Evolutionary conservation across 92 coral and sea anemone genomes (phyloP), one percentile per base, ranked within the genome.

Genomic region (Epizoanthus scotinus): DNA sequence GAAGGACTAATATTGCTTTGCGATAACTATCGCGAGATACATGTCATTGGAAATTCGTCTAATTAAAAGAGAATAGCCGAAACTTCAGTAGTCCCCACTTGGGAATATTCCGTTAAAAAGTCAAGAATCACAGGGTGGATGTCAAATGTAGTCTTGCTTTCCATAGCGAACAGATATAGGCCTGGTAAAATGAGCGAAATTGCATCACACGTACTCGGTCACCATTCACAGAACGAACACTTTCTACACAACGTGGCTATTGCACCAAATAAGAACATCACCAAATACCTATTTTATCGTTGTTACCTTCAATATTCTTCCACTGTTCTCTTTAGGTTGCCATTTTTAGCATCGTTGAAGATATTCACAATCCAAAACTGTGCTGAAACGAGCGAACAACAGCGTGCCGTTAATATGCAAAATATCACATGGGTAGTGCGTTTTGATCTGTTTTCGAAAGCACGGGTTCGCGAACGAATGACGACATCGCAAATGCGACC

Each of bases 391-490:
- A 60, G 81, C 68, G 69, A 60, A 73, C 68, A 60, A 75, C 40
- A 75, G 20, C 3, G 68, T 75, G 68, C 81, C 81, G 81, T 75
- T 75, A 75, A 75, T 75, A 75, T 75, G 81, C 81, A 75, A 75
- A 75, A 59, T 52, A 75, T 75, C 81, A 75, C 81, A 75, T 75
- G 81, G 81, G 68, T 67, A 75, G 81, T 75, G 52, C 52, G 52
- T 44, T 44, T 47, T 67, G 38, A 58, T 57, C 63, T 54, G 78
- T 73, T 73, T 67, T 75, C 81, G 81, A 75, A 75, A 75, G 81
- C 56, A 75, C 81, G 68, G 81, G 61, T 75, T 75, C 81, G 67
- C 40, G 81, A 75, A 75, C 68, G 61, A 59, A 75, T 75, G 81
- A 75, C 81, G 81, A 75, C 81, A 75, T 75, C 68, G 68, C 21